These are phyloP conservation scores for Hylaeus anthracinus DNA, from an alignment of 1,140 invertebrate genomes.

Conservation along the genomic window DNA sequence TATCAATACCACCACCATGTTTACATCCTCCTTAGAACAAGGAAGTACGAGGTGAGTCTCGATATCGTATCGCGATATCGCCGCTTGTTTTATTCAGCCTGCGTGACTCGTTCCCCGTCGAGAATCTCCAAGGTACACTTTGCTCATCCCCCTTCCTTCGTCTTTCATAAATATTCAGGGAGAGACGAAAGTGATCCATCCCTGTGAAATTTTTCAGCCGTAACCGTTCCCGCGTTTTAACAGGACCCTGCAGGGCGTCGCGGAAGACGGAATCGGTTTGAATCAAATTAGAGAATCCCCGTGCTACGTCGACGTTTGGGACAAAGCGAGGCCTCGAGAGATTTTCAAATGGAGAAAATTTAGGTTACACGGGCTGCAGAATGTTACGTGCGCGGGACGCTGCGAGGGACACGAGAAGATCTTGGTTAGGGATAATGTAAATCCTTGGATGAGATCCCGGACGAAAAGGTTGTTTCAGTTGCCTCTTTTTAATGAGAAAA, in stretches of 20 bases:
- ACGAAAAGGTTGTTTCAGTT: not conserved
- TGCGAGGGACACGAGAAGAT: not conserved
- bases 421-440: not conserved
- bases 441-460: not conserved
- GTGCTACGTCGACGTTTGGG: not conserved
- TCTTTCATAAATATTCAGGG: conserved; percentile 48
- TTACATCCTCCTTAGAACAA: not conserved
- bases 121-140: conserved; percentile 30
- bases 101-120: conserved; percentile 18
- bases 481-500: not conserved
- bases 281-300: conserved; percentile 20
- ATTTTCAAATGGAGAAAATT: conserved; percentile 1
- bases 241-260: not conserved
- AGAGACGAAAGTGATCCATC: conserved; percentile 11
- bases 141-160: not conserved
- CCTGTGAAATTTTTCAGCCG: not conserved
- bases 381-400: not conserved
- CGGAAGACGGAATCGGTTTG: not conserved
- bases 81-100: conserved; percentile 43
- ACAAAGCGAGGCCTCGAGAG: not conserved
- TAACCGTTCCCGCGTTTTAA: conserved; percentile 5
- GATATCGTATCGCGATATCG: conserved; percentile 30
- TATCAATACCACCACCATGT: not conserved
- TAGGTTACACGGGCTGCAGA: not conserved
- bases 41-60: conserved; percentile 35